Evolutionary conservation across 2,797 vertebrate genomes (phyloP).

Genomic region (Crocodylus rhombifer): DNA sequence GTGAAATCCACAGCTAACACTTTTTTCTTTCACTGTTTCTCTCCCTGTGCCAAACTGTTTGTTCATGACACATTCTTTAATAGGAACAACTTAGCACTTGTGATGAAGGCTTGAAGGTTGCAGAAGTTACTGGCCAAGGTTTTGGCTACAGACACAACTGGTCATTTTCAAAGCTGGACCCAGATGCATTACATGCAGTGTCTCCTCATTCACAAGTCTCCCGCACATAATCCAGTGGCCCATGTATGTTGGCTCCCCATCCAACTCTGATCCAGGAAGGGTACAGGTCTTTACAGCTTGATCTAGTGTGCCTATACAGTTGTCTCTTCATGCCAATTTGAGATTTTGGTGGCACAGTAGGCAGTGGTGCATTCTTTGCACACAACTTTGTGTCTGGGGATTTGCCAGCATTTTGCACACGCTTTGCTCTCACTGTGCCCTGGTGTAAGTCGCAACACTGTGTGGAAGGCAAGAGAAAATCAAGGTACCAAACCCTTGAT

Average conservation of each 20-base stretch:
- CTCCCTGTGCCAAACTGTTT: not conserved
- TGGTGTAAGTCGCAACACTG: not conserved
- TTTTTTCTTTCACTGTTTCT: not conserved
- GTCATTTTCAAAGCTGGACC: not conserved
- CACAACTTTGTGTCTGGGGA: not conserved
- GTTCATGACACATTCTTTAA: fast-evolving
- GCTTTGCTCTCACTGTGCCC: not conserved
- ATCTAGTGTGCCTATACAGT: not conserved
- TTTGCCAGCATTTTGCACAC: not conserved
- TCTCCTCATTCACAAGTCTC: not conserved
- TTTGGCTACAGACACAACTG: conserved; percentile 3
- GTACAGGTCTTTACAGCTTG: not conserved
- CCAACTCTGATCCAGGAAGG: not conserved
- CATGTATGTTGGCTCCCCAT: no score
- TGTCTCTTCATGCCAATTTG: not conserved
- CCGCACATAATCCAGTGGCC: not conserved
- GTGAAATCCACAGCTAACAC: not conserved
- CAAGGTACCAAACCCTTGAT: not conserved
- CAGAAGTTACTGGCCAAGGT: not conserved
- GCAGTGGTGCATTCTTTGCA: not conserved
- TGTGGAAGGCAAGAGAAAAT: not conserved
- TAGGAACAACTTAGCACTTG: not conserved
- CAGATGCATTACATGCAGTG: not conserved
- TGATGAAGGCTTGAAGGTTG: not conserved
- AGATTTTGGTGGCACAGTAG: not conserved